Percentiles rank a stretch among this genome's conserved stretches.
These are phyloP conservation scores for Strigamia transsilvanica DNA, from an alignment of 2,888 invertebrate species.

Conservation along the genomic window DNA sequence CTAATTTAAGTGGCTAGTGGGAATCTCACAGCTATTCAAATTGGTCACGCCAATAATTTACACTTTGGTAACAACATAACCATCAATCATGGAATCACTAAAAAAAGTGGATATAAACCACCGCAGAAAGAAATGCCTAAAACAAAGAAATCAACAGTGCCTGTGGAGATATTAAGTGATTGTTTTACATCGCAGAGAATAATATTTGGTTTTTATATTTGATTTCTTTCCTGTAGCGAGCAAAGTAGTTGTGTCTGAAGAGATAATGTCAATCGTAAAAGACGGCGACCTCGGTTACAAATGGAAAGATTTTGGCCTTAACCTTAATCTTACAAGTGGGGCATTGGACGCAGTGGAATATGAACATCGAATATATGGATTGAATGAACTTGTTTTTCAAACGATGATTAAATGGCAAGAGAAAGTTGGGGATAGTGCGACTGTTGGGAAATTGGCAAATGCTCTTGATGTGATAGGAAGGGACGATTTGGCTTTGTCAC, in stretches of 20 bases:
- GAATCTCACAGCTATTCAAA: not conserved
- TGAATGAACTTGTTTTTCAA: conserved; percentile 27
- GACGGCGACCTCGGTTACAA: not conserved
- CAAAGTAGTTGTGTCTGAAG: not conserved
- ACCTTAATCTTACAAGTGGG: not conserved
- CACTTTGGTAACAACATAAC: not conserved
- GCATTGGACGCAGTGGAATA: not conserved
- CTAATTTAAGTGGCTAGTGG: not conserved
- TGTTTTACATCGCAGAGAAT: not conserved
- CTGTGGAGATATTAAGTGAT: not conserved
- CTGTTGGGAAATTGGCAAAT: not conserved
- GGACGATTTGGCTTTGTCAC: not conserved
- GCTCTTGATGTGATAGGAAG: not conserved
- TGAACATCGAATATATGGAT: not conserved
- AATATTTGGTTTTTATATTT: not conserved
- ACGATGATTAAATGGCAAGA: conserved; percentile 11
- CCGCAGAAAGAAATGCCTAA: not conserved
- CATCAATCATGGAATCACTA: not conserved
- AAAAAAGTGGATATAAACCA: not conserved
- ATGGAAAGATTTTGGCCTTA: not conserved
- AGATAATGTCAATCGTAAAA: not conserved
- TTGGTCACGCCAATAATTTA: not conserved
- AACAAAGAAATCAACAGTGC: not conserved
- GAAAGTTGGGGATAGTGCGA: not conserved
- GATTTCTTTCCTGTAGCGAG: not conserved